Conservation (phyloP, 2,113 vertebrate genomes). For the Callopanchax toddi region DNA sequence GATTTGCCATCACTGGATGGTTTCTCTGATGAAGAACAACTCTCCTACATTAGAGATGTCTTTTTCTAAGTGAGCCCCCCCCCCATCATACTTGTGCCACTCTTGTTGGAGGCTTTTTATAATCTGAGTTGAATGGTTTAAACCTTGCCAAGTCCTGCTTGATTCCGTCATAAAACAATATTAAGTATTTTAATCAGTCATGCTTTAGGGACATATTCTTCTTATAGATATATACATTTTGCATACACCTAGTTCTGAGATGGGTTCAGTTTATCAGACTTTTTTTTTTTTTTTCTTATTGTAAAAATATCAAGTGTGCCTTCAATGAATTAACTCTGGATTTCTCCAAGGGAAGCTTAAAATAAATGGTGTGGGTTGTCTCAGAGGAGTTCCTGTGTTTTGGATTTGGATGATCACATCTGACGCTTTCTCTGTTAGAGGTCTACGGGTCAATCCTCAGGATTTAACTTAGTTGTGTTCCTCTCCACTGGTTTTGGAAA, state of each 20-base stretch:
- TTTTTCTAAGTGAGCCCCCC: constrained; percentile 44
- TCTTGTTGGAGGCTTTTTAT: constrained; percentile 42
- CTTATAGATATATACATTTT: constrained; percentile 1
- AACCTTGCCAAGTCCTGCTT: constrained; percentile 31
- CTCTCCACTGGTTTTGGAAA: constrained; percentile 51
- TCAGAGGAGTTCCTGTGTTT: constrained; percentile 1
- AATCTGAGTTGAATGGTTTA: constrained; percentile 62
- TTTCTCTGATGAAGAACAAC: constrained; percentile 55
- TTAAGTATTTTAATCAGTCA: constrained; percentile 19
- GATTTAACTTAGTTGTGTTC: constrained; percentile 35
- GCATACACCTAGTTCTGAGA: constrained; percentile 1
- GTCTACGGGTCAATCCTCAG: background rate
- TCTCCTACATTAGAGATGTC: constrained; percentile 63
- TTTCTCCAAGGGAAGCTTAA: background rate
- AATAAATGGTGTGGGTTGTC: background rate
- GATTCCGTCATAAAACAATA: constrained; percentile 29
- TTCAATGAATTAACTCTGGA: background rate
- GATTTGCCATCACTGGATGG: constrained; percentile 60
- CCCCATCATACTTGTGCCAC: constrained; percentile 18
- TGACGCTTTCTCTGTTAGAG: constrained; percentile 16
- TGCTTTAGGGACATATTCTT: constrained; percentile 5
- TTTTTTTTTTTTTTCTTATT: background rate
- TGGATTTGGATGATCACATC: constrained; percentile 6
- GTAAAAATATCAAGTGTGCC: background rate
- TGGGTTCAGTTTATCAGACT: background rate